Evolutionary conservation across 2,797 vertebrate species (phyloP), one percentile per base, ranked within the genome.

Genomic region (Microctenopoma lineatum): DNA sequence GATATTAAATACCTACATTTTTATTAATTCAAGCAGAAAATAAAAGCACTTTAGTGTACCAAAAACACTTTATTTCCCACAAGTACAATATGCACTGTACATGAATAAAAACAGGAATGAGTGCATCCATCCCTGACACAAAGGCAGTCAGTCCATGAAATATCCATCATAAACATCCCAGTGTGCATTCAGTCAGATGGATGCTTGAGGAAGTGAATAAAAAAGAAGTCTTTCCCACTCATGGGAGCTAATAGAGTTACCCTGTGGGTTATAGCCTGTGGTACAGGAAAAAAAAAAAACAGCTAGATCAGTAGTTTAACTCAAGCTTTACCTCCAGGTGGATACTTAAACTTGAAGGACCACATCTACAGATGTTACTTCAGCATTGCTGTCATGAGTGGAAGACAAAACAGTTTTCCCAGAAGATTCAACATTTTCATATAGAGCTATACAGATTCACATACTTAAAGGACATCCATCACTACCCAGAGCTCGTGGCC

Each of bases 231-330:
- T 71, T 77, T 61, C 45, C 59, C 45, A 64, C 84, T 84, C 84
- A 73, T 69, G 81, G 81, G 76, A 87, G 58, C 72, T 75, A 86
- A 84, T 74, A 76, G 73, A 80, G 83, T 85, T 81, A 76, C 79
- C 86, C 80, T 42, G 66, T 64, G 79, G 87, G 70, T 73, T 72
- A 82, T 75, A 79, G 82, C 86, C 79, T 83, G 75, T 34, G 46
- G 84, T 79, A 36, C 46, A 59, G 60, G 46, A n/a, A n/a, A n/a
- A n/a, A n/a, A 59, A 45, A 54, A 55, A 73, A 69, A 38, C 63
- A 75, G 77, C 74, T 59, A 50, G 73, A 70, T 54, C 32, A 53
- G 21, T 61, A 69, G 58, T 65, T 77, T 58, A 52, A 73, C 56
- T 66, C 59, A 61, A 74, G 70, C 71, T 72, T 63, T 39, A 65